Evolutionary conservation across 2,113 vertebrate species (phyloP).

Genomic region (Gopherus flavomarginatus): DNA sequence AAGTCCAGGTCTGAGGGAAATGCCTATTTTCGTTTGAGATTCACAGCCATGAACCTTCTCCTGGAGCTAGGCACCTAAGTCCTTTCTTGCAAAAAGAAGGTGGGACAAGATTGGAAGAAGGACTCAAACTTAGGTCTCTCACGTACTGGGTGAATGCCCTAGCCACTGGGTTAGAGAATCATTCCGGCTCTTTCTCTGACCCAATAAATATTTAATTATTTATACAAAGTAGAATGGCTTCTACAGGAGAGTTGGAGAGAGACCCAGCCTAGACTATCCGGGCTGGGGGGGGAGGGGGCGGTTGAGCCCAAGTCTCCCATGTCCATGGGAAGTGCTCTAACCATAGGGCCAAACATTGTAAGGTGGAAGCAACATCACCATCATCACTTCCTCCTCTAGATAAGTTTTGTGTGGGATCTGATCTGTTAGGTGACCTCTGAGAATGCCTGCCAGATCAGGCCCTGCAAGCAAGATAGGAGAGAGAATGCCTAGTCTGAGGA

Average conservation of each 20-base stretch:
- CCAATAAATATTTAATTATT: neutral
- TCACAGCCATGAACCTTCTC: neutral
- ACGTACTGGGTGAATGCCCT: neutral
- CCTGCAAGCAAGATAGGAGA: neutral
- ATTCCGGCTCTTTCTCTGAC: neutral
- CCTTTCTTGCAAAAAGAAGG: neutral
- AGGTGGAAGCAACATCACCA: neutral
- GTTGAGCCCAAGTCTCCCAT: neutral
- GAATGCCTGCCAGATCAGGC: neutral
- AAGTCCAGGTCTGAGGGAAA: neutral
- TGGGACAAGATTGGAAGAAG: neutral
- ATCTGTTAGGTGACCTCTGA: neutral
- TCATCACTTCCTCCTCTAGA: neutral
- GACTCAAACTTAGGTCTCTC: neutral
- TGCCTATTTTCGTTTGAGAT: neutral
- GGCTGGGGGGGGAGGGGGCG: no score
- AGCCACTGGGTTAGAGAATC: neutral
- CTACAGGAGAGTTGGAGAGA: neutral
- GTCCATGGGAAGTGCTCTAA: neutral
- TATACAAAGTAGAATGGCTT: neutral
- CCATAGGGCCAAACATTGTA: neutral
- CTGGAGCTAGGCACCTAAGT: neutral
- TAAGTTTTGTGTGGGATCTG: neutral
- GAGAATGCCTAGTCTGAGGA: neutral
- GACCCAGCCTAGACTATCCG: neutral